Conservation (phyloP, 1,140 invertebrate genomes). For the Streblospio benedicti region DNA sequence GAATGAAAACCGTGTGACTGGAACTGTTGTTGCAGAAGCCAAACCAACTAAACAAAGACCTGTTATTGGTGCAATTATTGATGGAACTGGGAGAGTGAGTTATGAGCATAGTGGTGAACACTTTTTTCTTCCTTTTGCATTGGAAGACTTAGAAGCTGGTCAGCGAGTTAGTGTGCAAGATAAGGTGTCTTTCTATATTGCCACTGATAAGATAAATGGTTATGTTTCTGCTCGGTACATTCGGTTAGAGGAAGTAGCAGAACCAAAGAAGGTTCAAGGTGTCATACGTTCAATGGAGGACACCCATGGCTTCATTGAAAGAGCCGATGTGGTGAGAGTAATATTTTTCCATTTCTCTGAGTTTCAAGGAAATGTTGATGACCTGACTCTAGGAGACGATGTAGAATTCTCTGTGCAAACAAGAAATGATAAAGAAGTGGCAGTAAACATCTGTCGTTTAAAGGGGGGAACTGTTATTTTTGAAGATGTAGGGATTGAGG, state of each 20-base stretch:
- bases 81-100: slow-evolving; percentile 73
- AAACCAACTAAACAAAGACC: slow-evolving; percentile 37
- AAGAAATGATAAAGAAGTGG: slow-evolving; percentile 90
- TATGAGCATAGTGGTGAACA: slow-evolving; percentile 97
- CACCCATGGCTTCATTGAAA: slow-evolving; percentile 95
- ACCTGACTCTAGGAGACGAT: slow-evolving; percentile 81
- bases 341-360: slow-evolving; percentile 84
- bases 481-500: slow-evolving; percentile 71
- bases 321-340: slow-evolving; percentile 83
- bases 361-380: slow-evolving; percentile 52
- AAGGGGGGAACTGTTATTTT: slow-evolving; percentile 87
- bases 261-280: slow-evolving; percentile 56
- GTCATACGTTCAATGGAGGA: slow-evolving; percentile 92
- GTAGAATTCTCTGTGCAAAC: slow-evolving; percentile 94
- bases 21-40: slow-evolving; percentile 83
- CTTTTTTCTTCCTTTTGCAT: slow-evolving; percentile 94
- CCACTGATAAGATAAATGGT: slow-evolving; percentile 92
- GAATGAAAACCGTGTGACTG: slow-evolving; percentile 85
- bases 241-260: no score
- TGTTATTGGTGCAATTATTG: no score
- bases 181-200: slow-evolving; percentile 91
- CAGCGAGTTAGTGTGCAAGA: slow-evolving; percentile 69
- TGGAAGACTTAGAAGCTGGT: slow-evolving; percentile 76
- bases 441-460: slow-evolving; percentile 81
- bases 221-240: no score